Evolutionary conservation across 1,140 invertebrate genomes (phyloP), one percentile per base, ranked within the genome.

Genomic region (Drosophila miranda): DNA sequence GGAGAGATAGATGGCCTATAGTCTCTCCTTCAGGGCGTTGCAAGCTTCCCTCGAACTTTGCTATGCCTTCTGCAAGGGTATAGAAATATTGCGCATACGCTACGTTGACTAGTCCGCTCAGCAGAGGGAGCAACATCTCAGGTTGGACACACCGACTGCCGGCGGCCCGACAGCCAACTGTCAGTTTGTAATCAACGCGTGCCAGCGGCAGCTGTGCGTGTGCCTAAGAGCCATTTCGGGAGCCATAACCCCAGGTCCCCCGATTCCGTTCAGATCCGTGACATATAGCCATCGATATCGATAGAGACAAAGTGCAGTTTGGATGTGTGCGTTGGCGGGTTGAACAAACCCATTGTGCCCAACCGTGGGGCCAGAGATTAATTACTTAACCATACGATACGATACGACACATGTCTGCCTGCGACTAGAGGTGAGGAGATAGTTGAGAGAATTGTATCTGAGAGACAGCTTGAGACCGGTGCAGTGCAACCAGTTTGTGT

Each of bases 121-220:
- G 49, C 41, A 58, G 8, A 14, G 38, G 34, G 48, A 38, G 48
- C 49, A 50, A 43, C 72, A 67, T 48, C 53, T 75, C 59, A 64
- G 64, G 57, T 59, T 53, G 67, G 51, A 73, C 64, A 41, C 23
- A 11, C 59, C 58, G 52, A 62, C 68, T 28, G 43, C 53, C 52
- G 63, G 64, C 62, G 57, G 50, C 61, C 53, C 55, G 63, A 67
- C 62, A 60, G 50, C 66, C 61, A 72, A 83, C 59, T 59, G 78
- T 64, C 81, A 86, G 81, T 86, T 84, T 81, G 74, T 67, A 61
- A 77, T 75, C 74, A 77, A 60, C 76, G 72, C 74, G 76, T 84
- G 79, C 71, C 49, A 71, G 41, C 50, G 34, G 67, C 77, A 81
- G 58, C 56, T 74, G 80, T 86, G 82, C 78, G 69, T 66, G 44